Conservation (phyloP, 2,888 invertebrate genomes). For the Bellardia pandia region DNA sequence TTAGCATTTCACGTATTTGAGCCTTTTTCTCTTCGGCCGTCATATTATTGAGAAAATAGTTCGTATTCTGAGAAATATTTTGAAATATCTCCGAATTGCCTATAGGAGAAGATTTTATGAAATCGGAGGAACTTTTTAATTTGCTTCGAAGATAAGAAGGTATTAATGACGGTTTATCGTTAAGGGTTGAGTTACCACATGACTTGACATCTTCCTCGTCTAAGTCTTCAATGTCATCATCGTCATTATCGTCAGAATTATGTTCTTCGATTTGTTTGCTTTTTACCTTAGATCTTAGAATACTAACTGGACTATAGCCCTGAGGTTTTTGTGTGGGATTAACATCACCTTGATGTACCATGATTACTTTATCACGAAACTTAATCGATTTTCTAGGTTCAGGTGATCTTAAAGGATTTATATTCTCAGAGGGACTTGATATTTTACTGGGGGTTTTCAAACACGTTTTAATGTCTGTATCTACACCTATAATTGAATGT, state of each 20-base stretch:
- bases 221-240: background rate
- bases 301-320: conserved; percentile 67
- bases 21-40: conserved; percentile 76
- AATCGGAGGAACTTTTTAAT: conserved; percentile 61
- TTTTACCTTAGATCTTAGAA: conserved; percentile 56
- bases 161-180: conserved; percentile 9
- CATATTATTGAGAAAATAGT: conserved; percentile 76
- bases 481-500: conserved; percentile 6
- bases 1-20: conserved; percentile 77
- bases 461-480: conserved; percentile 28
- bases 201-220: background rate
- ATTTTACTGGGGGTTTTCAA: conserved; percentile 5
- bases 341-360: conserved; percentile 73
- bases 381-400: conserved; percentile 77
- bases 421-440: background rate
- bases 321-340: conserved; percentile 65
- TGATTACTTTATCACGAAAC: conserved; percentile 77
- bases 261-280: background rate
- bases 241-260: background rate
- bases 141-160: conserved; percentile 27
- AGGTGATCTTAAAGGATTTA: background rate
- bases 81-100: conserved; percentile 74
- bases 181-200: too few species aligned
- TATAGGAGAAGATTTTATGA: conserved; percentile 70
- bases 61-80: conserved; percentile 73